Evolutionary conservation across 2,113 vertebrate genomes (phyloP), one percentile per base, ranked within the genome.

Genomic region (Tamias sibiricus): DNA sequence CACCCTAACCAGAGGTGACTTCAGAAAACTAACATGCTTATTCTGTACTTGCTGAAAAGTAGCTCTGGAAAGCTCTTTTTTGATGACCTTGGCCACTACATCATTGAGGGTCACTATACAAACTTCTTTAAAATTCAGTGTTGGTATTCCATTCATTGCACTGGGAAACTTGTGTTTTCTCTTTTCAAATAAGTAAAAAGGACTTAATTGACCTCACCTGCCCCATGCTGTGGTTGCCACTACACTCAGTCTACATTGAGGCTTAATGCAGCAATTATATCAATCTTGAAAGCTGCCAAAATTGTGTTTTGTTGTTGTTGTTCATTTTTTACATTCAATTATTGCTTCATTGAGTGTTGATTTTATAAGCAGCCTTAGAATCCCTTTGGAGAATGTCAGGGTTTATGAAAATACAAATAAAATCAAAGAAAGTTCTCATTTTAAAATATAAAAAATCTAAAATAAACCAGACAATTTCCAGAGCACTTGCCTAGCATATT

Each of bases 391-490:
- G 30, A 88, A 92, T 62, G 19, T 80, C 54, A 72, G 44, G 1
- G 7, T 69, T 28, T 35, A 81, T 71, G 20, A 94, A 92, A 90
- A 87, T 22, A 57, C 17, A 87, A 91, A 79, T 47, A 84, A 71
- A 28, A 2, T 80, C 80, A 81, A 82, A 85, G 54, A 87, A 87
- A 95, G 82, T 47, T 82, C 49, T 72, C 44, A 66, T 54, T 92
- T 90, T 93, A 62, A 84, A 95, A 87, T 86, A 85, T 40, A 57
- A 64, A 96, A 74, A 64, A 87, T 30, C 62, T 77, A 26, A 26
- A 88, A 64, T 77, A 40, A 85, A 30, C 37, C 37, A 77, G 49
- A 92, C 20, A 72, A 85, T 89, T 49, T 59, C 37, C 35, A 77
- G 32, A 49, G 42, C 16, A 79, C 40, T 64, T 89, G 22, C 30